Evolutionary conservation across 1,140 invertebrate genomes (phyloP), one percentile per base, ranked within the genome.

Genomic region (Tetragnatha versicolor): DNA sequence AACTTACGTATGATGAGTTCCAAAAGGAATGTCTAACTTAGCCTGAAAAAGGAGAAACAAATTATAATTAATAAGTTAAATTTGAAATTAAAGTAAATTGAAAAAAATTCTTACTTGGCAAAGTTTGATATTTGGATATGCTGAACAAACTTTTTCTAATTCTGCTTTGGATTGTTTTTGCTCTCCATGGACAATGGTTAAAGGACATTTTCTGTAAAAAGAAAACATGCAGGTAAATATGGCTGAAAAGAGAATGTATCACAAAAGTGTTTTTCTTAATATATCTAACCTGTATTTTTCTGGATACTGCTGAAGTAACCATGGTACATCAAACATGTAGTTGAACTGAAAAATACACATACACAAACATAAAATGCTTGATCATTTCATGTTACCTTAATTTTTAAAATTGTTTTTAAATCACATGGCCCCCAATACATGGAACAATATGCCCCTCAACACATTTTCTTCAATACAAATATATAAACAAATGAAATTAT

Each of bases 261-360:
- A 22, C 25, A 53, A 53, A 27, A 5, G 29, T 29, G 9, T 27
- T 20, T 49, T 27, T 53, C 2, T 20, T 2, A 53, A 29, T 65
- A 66, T 39, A 17, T 45, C 51, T 60, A 80, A 83, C 84, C 84
- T 84, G 73, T 84, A 86, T 58, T 83, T 61, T 58, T 73, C n/a
- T 29, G 85, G 84, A 82, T 95, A 95, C 81, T 95, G 92, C 5
- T 92, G 89, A 7, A 82, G 73, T 6, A 82, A 33, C 94, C 95
- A 98, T 3, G 90, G 91, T 20, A 94, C 87, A 81, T 98, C 93
- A 55, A 96, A 91, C 92, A 97, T 94, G 83, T 95, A 98, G 85
- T 95, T 98, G 33, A 98, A 92, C 85, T 98, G 94, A 33, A 94
- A 86, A 17, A 91, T 92, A 14, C 88, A 88, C 60, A 14, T 14